phyloP scores from a whole-genome alignment of 2,888 invertebrate species.

The Volucella bombylans region DNA sequence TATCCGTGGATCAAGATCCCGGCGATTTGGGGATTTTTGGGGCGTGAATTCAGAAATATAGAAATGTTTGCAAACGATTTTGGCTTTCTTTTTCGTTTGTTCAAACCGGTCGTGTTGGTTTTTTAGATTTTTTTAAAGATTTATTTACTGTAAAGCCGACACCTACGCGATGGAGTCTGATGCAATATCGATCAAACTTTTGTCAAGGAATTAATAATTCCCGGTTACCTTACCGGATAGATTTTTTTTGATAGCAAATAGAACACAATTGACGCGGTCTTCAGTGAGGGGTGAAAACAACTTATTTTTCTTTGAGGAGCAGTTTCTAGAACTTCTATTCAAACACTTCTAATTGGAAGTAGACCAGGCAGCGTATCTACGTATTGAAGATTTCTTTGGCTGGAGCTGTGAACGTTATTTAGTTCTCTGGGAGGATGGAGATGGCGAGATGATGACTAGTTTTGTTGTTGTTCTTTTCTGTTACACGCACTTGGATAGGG shows the following conservation, averaged over 20 bases:
- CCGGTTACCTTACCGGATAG: background rate
- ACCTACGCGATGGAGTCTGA: conserved; percentile 14
- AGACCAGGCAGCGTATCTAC: conserved; percentile 12
- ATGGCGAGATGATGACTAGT: background rate
- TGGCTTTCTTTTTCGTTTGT: background rate
- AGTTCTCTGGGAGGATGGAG: conserved; percentile 25
- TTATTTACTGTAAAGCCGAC: conserved; percentile 7
- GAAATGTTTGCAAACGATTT: conserved; percentile 8
- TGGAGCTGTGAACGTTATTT: conserved; percentile 33
- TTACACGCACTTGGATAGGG: conserved; percentile 9
- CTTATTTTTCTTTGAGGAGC: conserved; percentile 16
- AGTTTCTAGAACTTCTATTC: conserved; percentile 43
- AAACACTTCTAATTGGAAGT: conserved; percentile 11
- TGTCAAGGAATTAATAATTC: conserved; percentile 2
- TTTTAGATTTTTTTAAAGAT: conserved; percentile 11
- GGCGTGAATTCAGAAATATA: conserved; percentile 48
- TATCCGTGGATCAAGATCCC: background rate
- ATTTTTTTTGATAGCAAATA: conserved; percentile 6
- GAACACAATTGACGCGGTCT: conserved; percentile 21
- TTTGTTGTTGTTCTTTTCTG: conserved; percentile 47
- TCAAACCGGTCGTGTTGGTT: conserved; percentile 41
- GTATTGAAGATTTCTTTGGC: no score
- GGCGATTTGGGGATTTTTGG: conserved; percentile 10
- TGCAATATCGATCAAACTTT: conserved; percentile 58
- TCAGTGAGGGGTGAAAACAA: background rate